Evolutionary conservation across 2,113 vertebrate species (phyloP).

Genomic region (Verasper variegatus): DNA sequence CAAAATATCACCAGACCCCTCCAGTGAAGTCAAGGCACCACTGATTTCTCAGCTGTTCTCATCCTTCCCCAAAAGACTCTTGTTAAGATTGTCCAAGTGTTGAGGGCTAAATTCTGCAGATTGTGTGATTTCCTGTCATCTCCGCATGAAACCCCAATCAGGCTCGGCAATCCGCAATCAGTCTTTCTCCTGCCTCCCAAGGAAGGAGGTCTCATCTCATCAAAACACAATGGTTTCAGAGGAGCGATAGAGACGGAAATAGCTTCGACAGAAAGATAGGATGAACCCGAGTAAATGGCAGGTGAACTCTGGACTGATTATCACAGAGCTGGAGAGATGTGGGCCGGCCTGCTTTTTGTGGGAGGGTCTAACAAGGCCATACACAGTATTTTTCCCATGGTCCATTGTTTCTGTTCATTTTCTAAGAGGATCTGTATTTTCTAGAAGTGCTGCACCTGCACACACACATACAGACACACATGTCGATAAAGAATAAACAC

Average conservation of each 20-base stretch:
- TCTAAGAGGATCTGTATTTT: conserved; percentile 24
- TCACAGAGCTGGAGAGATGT: conserved; percentile 33
- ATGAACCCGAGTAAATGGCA: conserved; percentile 37
- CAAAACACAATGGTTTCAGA: neutral
- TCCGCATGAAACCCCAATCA: conserved; percentile 45
- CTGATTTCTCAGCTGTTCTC: conserved; percentile 18
- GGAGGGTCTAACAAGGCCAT: conserved; percentile 58
- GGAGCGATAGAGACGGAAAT: conserved; percentile 15
- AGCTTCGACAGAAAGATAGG: conserved; percentile 20
- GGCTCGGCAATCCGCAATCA: conserved; percentile 38
- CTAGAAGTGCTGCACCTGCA: neutral
- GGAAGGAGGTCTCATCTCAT: conserved; percentile 9
- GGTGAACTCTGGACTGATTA: conserved; percentile 79
- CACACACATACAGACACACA: neutral
- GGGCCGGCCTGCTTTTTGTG: conserved; percentile 53
- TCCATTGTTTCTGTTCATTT: conserved; percentile 31
- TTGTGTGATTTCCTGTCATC: conserved; percentile 46
- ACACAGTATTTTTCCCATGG: conserved; percentile 43
- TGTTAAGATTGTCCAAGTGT: conserved; percentile 1
- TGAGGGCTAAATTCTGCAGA: conserved; percentile 17
- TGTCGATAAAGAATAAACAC: conserved; percentile 20
- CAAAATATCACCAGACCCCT: conserved; percentile 15
- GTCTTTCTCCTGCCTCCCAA: conserved; percentile 14
- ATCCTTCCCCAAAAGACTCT: conserved; percentile 16
- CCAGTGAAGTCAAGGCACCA: conserved; percentile 8